Evolutionary conservation across 2,113 vertebrate genomes (phyloP).

Genomic region (Tyrannus savana): DNA sequence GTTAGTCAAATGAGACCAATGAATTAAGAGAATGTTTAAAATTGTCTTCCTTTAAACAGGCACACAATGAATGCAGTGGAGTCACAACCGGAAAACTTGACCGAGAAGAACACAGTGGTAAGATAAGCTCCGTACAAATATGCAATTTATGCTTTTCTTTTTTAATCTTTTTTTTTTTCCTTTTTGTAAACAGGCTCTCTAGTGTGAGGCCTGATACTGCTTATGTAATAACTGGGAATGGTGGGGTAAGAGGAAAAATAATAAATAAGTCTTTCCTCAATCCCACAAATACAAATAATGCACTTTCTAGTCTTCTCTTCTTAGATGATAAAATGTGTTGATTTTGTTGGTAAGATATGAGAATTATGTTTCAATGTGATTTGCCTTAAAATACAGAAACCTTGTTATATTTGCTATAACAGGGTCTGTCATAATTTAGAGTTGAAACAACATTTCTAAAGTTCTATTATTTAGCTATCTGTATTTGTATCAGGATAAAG

Average conservation of each 20-base stretch:
- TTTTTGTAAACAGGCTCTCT: conserved; percentile 27
- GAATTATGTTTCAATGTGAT: conserved; percentile 17
- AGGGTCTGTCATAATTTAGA: background rate
- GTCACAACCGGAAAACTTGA: conserved; percentile 55
- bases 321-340: conserved; percentile 9
- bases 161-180: background rate
- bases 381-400: conserved; percentile 3
- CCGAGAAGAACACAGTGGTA: conserved; percentile 72
- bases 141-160: background rate
- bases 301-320: conserved; percentile 13
- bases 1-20: conserved; percentile 74
- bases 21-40: conserved; percentile 70
- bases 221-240: conserved; percentile 50
- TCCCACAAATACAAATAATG: conserved; percentile 57
- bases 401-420: background rate
- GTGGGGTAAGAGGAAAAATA: conserved; percentile 52
- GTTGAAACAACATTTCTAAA: conserved; percentile 13
- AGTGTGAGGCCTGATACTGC: background rate
- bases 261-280: conserved; percentile 17
- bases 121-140: conserved; percentile 71
- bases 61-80: conserved; percentile 56
- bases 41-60: conserved; percentile 65
- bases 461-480: background rate
- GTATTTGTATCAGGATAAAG: conserved; percentile 20
- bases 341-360: background rate